Evolutionary conservation across 2,113 vertebrate genomes (phyloP), one percentile per base, ranked within the genome.

Genomic region (Onychorhynchus coronatus): DNA sequence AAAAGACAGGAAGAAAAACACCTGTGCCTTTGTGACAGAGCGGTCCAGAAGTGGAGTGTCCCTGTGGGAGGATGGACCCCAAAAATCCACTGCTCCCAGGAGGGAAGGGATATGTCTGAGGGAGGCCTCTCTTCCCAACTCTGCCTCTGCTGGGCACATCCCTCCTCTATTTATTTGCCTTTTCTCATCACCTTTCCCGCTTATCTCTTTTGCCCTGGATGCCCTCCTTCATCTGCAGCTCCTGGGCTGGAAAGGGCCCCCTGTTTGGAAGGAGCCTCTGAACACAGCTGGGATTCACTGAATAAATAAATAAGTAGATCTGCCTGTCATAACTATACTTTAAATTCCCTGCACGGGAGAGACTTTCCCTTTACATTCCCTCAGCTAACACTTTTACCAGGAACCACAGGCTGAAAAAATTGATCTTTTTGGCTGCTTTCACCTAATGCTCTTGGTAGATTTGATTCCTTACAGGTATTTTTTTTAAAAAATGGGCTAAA

Each of bases 371-470:
- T 94, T 94, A 81, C 93, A 96, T 97, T 94, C 91, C 89, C 84
- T 21, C 93, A 75, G 91, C 83, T 97, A 96, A 94, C 92, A 91
- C 86, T 94, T 94, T 92, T 89, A 96, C 83, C 73, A 47, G 88
- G 86, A 96, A 94, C 91, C 93, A 92, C 86, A 95, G 92, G 93
- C 95, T 97, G 96, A 96, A 94, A 94, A 94, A 97, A 97, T 95
- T 92, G 83, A 97, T 97, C 96, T 95, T 85, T 97, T 91, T 95
- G 96, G 88, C 68, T 96, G 70, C 92, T 96, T 92, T 85, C 93
- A 75, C 92, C 92, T 95, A 93, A 97, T 94, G 46, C 91, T 96
- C 92, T 96, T 93, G 96, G 92, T 92, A 89, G 80, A 93, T 96
- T 95, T 96, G 93, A 94, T 93, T 96, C 61, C 92, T 95, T 95